phyloP scores from a whole-genome alignment of 37 sponge, comb jelly and placozoan genomes.

The Axinella damicornis region DNA sequence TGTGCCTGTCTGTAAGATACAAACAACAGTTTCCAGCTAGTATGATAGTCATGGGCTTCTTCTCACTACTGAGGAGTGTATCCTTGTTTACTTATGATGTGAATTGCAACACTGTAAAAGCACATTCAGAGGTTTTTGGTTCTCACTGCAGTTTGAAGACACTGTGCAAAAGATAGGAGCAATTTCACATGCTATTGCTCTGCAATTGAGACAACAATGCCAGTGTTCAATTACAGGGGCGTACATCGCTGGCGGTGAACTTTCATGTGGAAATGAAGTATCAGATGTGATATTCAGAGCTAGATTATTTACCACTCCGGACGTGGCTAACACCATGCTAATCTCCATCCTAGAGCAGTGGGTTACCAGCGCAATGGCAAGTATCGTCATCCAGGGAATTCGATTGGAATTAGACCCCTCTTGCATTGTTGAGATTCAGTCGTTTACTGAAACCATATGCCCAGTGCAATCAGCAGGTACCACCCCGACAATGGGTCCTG shows the following conservation, averaged over 20 bases:
- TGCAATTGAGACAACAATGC: neutral
- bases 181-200: neutral
- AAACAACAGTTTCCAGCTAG: too few relatives aligned
- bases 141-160: neutral
- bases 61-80: too few relatives aligned
- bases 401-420: neutral
- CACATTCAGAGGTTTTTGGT: neutral
- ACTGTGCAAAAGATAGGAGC: neutral
- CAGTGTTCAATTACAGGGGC: conserved; percentile 7
- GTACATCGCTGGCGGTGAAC: conserved; percentile 22
- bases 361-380: neutral
- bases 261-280: neutral
- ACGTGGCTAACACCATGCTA: neutral
- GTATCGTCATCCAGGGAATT: neutral
- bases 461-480: too few relatives aligned
- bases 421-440: neutral
- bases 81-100: too few relatives aligned
- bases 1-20: too few relatives aligned
- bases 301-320: neutral
- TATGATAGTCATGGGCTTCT: too few relatives aligned
- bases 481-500: too few relatives aligned
- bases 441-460: conserved; percentile 6
- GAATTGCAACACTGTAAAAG: too few relatives aligned
- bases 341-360: conserved; percentile 3
- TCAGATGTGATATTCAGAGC: conserved; percentile 26